Evolutionary conservation across 2,888 invertebrate genomes (phyloP).

Genomic region (Xestia rhomboidea): DNA sequence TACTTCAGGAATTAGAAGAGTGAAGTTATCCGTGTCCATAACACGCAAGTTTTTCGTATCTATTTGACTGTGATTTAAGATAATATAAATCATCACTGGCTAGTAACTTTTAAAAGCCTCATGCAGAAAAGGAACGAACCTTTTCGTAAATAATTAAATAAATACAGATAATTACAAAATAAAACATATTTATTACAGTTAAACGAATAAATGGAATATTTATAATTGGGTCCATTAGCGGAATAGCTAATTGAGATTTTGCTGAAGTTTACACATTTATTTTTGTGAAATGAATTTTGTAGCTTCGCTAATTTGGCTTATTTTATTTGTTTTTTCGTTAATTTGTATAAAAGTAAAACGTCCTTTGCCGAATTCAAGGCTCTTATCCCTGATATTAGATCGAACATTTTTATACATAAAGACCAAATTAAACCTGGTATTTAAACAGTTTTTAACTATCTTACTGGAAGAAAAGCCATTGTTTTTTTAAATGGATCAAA

Average conservation of each 20-base stretch:
- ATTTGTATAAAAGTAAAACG: background rate
- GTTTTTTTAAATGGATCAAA: background rate
- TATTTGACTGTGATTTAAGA: background rate
- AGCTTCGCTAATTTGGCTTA: background rate
- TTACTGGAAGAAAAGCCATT: background rate
- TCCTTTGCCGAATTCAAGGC: background rate
- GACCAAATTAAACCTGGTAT: background rate
- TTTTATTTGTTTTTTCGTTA: conserved; percentile 1
- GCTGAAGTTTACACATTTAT: conserved; percentile 37
- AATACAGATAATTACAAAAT: conserved; percentile 31
- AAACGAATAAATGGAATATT: conserved; percentile 10
- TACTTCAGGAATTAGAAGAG: background rate
- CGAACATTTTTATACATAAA: background rate
- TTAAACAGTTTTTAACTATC: background rate
- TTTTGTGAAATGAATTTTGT: conserved; percentile 24
- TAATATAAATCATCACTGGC: background rate
- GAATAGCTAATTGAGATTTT: conserved; percentile 46
- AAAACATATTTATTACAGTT: conserved; percentile 19
- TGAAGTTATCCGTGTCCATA: background rate
- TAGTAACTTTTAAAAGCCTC: background rate
- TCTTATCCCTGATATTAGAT: background rate
- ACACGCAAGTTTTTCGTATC: background rate
- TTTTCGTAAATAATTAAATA: conserved; percentile 4
- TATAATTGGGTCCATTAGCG: conserved; percentile 39
- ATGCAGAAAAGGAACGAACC: background rate